Conservation (phyloP, 1,140 invertebrate genomes). For the Drosophila repletoides region DNA sequence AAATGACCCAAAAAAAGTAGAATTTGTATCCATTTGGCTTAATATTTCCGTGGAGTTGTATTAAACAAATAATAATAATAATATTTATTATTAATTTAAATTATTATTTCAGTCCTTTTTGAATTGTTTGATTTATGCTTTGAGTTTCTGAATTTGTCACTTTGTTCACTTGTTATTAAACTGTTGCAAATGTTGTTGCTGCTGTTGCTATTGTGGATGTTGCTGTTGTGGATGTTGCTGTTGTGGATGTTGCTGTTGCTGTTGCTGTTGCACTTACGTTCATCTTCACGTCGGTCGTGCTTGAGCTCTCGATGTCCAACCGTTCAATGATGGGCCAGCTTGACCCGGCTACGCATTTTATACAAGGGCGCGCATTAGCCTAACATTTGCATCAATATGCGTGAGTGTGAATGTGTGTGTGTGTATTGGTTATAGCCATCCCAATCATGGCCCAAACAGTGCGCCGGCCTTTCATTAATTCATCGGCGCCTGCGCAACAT, state of each 20-base stretch:
- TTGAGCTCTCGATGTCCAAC: slow-evolving; percentile 78
- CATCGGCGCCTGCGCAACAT: slow-evolving; percentile 37
- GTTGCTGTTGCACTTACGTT: slow-evolving; percentile 61
- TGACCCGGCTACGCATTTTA: slow-evolving; percentile 73
- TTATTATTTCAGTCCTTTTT: slow-evolving; percentile 1
- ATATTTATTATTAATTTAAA: not conserved
- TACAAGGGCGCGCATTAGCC: slow-evolving; percentile 46
- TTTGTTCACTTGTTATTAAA: not conserved
- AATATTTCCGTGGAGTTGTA: too few species aligned
- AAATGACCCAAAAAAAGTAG: not conserved
- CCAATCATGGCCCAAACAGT: slow-evolving; percentile 31
- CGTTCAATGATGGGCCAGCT: slow-evolving; percentile 71
- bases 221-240: not conserved
- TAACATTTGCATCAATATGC: not conserved
- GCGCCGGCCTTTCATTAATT: slow-evolving; percentile 52
- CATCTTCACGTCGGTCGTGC: slow-evolving; percentile 80
- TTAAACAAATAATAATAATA: not conserved
- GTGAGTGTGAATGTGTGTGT: not conserved
- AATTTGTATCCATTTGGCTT: too few species aligned
- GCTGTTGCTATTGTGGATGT: slow-evolving; percentile 22
- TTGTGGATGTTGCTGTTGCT: not conserved
- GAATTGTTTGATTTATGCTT: not conserved
- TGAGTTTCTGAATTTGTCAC: not conserved
- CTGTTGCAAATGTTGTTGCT: slow-evolving; percentile 14
- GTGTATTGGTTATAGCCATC: slow-evolving; percentile 11